phyloP scores from a whole-genome alignment of 2,797 vertebrate species.

The Threskiornis aethiopicus region DNA sequence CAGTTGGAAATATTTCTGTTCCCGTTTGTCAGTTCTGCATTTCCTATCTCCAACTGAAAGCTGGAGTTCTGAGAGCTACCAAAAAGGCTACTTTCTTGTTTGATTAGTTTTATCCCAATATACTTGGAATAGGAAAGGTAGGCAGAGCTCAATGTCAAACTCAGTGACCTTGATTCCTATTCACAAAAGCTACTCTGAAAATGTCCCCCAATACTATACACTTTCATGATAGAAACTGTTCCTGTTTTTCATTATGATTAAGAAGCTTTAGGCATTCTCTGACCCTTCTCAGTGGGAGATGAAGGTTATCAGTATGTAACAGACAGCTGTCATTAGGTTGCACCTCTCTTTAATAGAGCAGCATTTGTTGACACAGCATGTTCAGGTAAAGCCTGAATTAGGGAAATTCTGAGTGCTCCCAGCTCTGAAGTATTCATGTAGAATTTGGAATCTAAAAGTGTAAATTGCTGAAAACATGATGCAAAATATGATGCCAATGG shows the following conservation, averaged over 20 bases:
- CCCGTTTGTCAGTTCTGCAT: conserved; percentile 13
- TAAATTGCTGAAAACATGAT: neutral
- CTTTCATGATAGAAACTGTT: neutral
- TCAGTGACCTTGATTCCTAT: conserved; percentile 5
- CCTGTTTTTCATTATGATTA: neutral
- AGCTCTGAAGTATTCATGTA: neutral
- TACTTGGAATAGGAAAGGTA: neutral
- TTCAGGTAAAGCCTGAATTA: neutral
- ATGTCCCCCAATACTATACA: neutral
- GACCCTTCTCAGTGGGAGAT: neutral
- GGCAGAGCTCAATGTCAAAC: neutral
- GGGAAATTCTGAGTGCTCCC: neutral
- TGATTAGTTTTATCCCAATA: neutral
- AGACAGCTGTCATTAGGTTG: neutral
- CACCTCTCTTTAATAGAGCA: neutral
- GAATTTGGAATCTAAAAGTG: neutral
- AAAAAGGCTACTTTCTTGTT: neutral
- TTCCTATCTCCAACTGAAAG: conserved; percentile 28
- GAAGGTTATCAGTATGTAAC: neutral
- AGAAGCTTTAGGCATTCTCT: neutral
- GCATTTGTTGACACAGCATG: conserved; percentile 9
- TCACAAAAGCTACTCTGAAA: neutral
- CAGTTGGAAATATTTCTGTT: neutral
- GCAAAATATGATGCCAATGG: neutral
- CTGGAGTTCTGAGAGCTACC: neutral